Conservation (phyloP, 2,888 invertebrate species). For the Dichetophora obliterata region DNA sequence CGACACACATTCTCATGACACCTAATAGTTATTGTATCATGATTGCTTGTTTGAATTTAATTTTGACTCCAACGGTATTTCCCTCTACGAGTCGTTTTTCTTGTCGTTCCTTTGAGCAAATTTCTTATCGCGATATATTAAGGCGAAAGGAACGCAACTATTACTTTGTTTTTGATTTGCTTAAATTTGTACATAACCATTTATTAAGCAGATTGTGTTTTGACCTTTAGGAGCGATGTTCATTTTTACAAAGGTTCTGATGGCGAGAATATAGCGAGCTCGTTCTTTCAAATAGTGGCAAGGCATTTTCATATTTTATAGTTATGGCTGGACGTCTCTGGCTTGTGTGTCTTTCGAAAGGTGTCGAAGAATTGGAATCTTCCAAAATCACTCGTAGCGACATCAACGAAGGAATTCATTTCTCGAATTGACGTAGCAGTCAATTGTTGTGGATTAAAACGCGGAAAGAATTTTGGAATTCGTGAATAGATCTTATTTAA, state of each 20-base stretch:
- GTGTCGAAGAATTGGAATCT: background rate
- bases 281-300: background rate
- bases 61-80: too few species aligned
- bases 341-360: background rate
- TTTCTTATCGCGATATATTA: too few species aligned
- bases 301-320: background rate
- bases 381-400: conserved; percentile 17
- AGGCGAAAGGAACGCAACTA: too few species aligned
- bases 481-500: conserved; percentile 11
- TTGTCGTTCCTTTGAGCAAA: too few species aligned
- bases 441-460: conserved; percentile 13
- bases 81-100: too few species aligned
- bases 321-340: background rate
- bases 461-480: background rate
- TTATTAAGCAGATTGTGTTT: background rate
- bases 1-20: too few species aligned
- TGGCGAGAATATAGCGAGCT: background rate
- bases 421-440: conserved; percentile 19
- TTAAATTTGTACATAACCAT: background rate
- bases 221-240: too few species aligned
- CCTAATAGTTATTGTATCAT: too few species aligned
- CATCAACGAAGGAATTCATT: conserved; percentile 20
- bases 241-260: too few species aligned
- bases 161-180: too few species aligned
- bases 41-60: too few species aligned